Conservation (phyloP, 2,113 vertebrate genomes). For the Mirza zaza region DNA sequence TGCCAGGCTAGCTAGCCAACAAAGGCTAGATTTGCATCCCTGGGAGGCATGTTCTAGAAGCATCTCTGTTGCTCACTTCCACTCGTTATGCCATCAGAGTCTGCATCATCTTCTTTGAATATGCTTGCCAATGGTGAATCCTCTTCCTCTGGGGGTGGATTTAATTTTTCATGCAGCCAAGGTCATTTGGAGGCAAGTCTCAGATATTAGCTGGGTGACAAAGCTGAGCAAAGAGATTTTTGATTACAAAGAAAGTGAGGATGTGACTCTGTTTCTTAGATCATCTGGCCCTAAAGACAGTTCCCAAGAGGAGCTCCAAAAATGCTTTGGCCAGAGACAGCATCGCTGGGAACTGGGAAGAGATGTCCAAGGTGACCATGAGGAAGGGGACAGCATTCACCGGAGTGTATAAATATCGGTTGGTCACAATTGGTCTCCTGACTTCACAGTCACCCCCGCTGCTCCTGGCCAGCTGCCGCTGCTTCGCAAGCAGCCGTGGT, state of each 20-base stretch:
- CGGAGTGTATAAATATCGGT: background rate
- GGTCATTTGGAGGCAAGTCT: constrained; percentile 40
- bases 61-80: fast-evolving
- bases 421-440: constrained; percentile 46
- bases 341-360: background rate
- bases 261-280: constrained; percentile 33
- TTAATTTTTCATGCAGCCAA: constrained; percentile 48
- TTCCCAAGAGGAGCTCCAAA: constrained; percentile 24
- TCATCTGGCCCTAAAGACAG: background rate
- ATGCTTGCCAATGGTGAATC: background rate
- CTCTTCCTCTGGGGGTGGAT: background rate
- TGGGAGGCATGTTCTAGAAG: too few species aligned
- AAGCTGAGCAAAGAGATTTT: constrained; percentile 50
- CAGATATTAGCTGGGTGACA: constrained; percentile 41
- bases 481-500: fast-evolving
- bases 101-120: background rate
- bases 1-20: background rate
- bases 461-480: constrained; percentile 29
- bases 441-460: background rate
- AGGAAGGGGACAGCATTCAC: background rate
- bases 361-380: constrained; percentile 55
- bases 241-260: constrained; percentile 39
- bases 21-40: background rate
- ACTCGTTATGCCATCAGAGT: fast-evolving
- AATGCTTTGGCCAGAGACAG: background rate